A percentile compares a stretch with the other conserved stretches of the same genome.
Conservation (phyloP, 1,140 invertebrate genomes). For the Thalassaphorura encarpata region DNA sequence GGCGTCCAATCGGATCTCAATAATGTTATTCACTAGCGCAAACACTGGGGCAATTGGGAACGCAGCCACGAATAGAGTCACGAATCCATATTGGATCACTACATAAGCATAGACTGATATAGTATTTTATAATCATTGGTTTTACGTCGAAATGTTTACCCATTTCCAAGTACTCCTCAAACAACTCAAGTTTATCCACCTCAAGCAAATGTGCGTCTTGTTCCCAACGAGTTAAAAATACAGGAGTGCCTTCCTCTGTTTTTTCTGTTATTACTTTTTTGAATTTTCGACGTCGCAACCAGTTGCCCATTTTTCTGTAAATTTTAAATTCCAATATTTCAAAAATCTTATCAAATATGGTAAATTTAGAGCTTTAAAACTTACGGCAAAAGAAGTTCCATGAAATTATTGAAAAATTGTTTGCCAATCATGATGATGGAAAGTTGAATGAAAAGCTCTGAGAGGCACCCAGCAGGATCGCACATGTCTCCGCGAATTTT, state of each 20-base stretch:
- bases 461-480: slow-evolving; percentile 85
- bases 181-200: slow-evolving; percentile 71
- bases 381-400: slow-evolving; percentile 79
- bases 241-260: too few species aligned
- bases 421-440: slow-evolving; percentile 96
- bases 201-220: slow-evolving; percentile 83
- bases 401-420: slow-evolving; percentile 84
- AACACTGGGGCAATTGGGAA: slow-evolving; percentile 80
- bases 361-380: slow-evolving; percentile 35
- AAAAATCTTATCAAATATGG: neutral
- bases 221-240: slow-evolving; percentile 64
- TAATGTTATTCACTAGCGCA: slow-evolving; percentile 76
- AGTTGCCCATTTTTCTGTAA: slow-evolving; percentile 36
- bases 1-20: slow-evolving; percentile 76
- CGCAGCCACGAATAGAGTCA: slow-evolving; percentile 79
- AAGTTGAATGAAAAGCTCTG: slow-evolving; percentile 85
- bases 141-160: too few species aligned
- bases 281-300: slow-evolving; percentile 33
- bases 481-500: slow-evolving; percentile 74
- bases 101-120: slow-evolving; percentile 23
- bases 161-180: slow-evolving; percentile 94
- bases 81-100: slow-evolving; percentile 85
- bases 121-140: too few species aligned
- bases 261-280: too few species aligned
- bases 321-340: slow-evolving; percentile 4